Base-by-base conservation (phyloP, 2,113 vertebrate genomes). In the Mesitornis unicolor region DNA sequence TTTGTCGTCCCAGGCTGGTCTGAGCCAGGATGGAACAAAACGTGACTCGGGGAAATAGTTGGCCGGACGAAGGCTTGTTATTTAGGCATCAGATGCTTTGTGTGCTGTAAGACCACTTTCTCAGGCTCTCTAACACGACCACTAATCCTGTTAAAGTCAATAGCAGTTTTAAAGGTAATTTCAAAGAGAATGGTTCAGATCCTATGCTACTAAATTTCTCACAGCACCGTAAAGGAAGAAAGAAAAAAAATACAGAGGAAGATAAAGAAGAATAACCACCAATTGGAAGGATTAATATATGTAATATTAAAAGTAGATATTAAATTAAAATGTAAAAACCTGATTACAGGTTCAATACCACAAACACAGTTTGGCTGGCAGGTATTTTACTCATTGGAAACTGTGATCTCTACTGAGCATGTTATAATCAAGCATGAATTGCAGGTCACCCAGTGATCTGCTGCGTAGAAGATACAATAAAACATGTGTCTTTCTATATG, bases 161-260 rank as follows among this genome's bases (percentile, higher is more conserved):
- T 28, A 73, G 33, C 31, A 75, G 67, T 91, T 96, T 92, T 85
- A 92, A 90, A 80, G 79, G 83, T 68, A 28, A 86, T 89, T 89
- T 95, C 81, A 85, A 91, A 93, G 69, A 79, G 51, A 89, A 64
- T 24, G 65, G 71, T 60, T 83, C 64, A 43, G 73, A 67, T 57
- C 28, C 61, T 60, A 38, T 4, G 15, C 75, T 75, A 83, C 14
- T 43, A 71, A 74, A 67, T 82, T 90, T 82, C 57, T 80, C 9
- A 2, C 64, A 57, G 43, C 28, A 60, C 22, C 3, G 0, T 26
- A 89, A 79, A 69, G 21, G 65, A 69, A 76, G 10, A 73, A 42
- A 69, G 1, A 38, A 10, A 45, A 1, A 63, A 67, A 70, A 59
- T 5, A 67, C 1, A 70, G 16, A 67, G 16, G 81, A 86, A 45